Evolutionary conservation across 2,113 vertebrate species (phyloP).

Genomic region (Aramus guarauna): DNA sequence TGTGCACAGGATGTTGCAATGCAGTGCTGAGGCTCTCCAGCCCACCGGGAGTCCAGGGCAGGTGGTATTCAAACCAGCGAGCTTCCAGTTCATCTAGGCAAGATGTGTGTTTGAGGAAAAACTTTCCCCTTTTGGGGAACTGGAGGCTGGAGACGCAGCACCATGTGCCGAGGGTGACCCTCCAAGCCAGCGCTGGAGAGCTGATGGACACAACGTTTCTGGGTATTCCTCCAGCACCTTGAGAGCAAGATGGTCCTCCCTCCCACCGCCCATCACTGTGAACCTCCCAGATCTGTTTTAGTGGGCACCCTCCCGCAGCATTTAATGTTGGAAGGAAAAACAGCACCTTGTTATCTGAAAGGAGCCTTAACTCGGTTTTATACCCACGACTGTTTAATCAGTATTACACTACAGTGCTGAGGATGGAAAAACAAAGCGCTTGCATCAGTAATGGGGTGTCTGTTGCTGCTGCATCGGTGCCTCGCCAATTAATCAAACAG

Average conservation of each 20-base stretch:
- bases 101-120: not conserved
- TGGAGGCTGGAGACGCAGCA: not conserved
- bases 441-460: not conserved
- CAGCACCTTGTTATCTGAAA: not conserved
- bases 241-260: not conserved
- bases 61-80: not conserved
- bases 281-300: not conserved
- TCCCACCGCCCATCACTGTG: not conserved
- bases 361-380: not conserved
- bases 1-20: not conserved
- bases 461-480: rapidly evolving
- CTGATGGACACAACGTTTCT: not conserved
- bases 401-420: not conserved
- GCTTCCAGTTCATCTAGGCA: not conserved
- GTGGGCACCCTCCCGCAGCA: not conserved
- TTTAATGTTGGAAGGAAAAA: not conserved
- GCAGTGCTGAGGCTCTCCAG: not conserved
- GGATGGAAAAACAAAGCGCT: not conserved
- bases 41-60: not conserved
- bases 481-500: not conserved
- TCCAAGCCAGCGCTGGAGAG: not conserved
- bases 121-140: not conserved
- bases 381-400: not conserved
- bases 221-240: not conserved
- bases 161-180: not conserved